Conservation (phyloP, 2,113 vertebrate genomes). For the Prunella himalayana region DNA sequence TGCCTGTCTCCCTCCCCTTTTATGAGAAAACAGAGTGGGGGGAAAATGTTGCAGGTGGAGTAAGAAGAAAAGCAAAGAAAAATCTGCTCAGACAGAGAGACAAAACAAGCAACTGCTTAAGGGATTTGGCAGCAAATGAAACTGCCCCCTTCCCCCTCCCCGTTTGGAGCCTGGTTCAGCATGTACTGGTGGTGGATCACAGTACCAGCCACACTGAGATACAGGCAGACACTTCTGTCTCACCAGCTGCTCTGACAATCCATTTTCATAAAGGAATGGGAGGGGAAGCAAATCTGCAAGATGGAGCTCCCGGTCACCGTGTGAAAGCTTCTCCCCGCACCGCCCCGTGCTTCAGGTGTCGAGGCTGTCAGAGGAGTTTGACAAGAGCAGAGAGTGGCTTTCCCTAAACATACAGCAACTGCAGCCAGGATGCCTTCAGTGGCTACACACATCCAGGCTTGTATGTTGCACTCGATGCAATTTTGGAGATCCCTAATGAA, state of each 20-base stretch:
- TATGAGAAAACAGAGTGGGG: not conserved
- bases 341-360: conserved; percentile 3
- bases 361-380: conserved; percentile 28
- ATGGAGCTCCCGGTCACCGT: conserved; percentile 54
- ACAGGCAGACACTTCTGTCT: conserved; percentile 67
- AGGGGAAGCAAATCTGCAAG: conserved; percentile 58
- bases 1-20: not conserved
- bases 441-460: not conserved
- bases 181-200: conserved; percentile 54
- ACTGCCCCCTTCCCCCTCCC: conserved; percentile 50
- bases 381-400: not conserved
- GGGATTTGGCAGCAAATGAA: not conserved
- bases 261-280: conserved; percentile 62
- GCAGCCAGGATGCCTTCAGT: not conserved
- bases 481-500: conserved; percentile 5
- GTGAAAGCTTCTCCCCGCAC: conserved; percentile 24
- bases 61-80: conserved; percentile 48
- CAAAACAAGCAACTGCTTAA: conserved; percentile 28
- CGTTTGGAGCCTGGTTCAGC: conserved; percentile 49
- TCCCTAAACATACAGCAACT: not conserved
- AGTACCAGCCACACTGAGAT: conserved; percentile 60
- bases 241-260: conserved; percentile 68
- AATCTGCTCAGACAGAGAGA: conserved; percentile 49
- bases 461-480: fast-evolving
- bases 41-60: conserved; percentile 30